These are phyloP conservation scores for Prionchulus punctatus DNA, from an alignment of 2,888 invertebrate species.

Conservation along the genomic window DNA sequence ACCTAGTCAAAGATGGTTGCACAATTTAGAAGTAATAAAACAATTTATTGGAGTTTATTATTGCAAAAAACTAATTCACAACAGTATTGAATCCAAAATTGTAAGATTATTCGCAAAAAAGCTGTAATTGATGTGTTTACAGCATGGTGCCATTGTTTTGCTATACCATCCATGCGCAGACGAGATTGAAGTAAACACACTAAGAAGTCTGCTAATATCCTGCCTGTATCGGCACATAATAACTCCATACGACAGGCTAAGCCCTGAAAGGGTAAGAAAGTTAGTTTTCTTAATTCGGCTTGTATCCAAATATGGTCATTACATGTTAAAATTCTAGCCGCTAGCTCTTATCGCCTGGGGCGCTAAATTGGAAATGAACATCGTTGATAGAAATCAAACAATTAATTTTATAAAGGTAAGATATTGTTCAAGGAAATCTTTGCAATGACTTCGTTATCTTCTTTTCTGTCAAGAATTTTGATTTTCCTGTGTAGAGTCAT, in stretches of 20 bases:
- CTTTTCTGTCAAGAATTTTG: not conserved
- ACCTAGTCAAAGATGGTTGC: slow-evolving; percentile 63
- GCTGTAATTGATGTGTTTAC: too few relatives aligned
- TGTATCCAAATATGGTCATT: too few relatives aligned
- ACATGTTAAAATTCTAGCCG: slow-evolving; percentile 44
- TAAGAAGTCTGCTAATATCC: not conserved
- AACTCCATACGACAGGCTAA: slow-evolving; percentile 3
- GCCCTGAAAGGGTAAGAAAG: not conserved
- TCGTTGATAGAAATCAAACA: slow-evolving; percentile 44
- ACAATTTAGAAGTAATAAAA: slow-evolving; percentile 52
- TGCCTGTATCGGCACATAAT: slow-evolving; percentile 4
- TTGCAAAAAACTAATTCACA: too few relatives aligned
- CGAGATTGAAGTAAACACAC: not conserved
- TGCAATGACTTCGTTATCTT: too few relatives aligned
- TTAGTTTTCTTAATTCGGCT: not conserved
- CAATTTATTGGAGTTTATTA: too few relatives aligned
- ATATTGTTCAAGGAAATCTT: too few relatives aligned
- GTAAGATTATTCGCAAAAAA: too few relatives aligned
- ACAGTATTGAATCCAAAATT: too few relatives aligned
- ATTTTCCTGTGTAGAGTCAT: not conserved
- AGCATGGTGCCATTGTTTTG: not conserved
- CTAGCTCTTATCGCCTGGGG: slow-evolving; percentile 60
- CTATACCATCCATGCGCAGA: slow-evolving; percentile 5
- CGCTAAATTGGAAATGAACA: slow-evolving; percentile 51
- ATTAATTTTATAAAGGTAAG: slow-evolving; percentile 47